Evolutionary conservation across 2,113 vertebrate genomes (phyloP).

Genomic region (Poicephalus meyeri): DNA sequence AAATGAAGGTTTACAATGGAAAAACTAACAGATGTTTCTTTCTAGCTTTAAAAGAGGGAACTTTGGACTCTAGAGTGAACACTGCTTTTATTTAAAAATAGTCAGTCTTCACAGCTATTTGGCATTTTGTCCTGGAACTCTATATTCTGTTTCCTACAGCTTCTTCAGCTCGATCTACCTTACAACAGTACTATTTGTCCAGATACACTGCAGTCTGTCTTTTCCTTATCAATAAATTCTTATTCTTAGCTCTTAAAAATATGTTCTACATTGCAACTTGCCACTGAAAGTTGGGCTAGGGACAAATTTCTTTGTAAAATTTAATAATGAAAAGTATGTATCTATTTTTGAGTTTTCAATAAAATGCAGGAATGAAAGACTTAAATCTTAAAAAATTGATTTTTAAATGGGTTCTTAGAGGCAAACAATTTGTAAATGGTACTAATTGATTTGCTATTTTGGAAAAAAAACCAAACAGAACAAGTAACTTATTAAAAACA

Average conservation of each 20-base stretch:
- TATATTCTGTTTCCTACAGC: slow-evolving; percentile 20
- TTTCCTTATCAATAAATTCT: slow-evolving; percentile 12
- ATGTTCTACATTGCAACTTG: not conserved
- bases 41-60: slow-evolving; percentile 16
- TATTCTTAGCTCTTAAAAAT: slow-evolving; percentile 3
- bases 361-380: not conserved
- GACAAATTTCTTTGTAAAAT: not conserved
- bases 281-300: not conserved
- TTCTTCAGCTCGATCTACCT: slow-evolving; percentile 13
- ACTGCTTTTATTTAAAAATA: slow-evolving; percentile 48
- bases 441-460: slow-evolving; percentile 15
- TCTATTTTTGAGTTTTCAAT: slow-evolving; percentile 23
- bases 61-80: slow-evolving; percentile 27
- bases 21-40: slow-evolving; percentile 57
- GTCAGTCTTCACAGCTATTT: slow-evolving; percentile 33
- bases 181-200: not conserved
- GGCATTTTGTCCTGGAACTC: slow-evolving; percentile 29
- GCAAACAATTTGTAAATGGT: not conserved
- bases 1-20: slow-evolving; percentile 43
- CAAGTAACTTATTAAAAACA: not conserved
- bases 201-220: not conserved
- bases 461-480: not conserved
- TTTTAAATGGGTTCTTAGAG: slow-evolving; percentile 26
- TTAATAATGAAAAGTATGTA: not conserved
- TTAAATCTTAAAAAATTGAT: slow-evolving; percentile 25